Evolutionary conservation across 2,888 invertebrate genomes (phyloP).

Genomic region (Ctenicera cuprea): DNA sequence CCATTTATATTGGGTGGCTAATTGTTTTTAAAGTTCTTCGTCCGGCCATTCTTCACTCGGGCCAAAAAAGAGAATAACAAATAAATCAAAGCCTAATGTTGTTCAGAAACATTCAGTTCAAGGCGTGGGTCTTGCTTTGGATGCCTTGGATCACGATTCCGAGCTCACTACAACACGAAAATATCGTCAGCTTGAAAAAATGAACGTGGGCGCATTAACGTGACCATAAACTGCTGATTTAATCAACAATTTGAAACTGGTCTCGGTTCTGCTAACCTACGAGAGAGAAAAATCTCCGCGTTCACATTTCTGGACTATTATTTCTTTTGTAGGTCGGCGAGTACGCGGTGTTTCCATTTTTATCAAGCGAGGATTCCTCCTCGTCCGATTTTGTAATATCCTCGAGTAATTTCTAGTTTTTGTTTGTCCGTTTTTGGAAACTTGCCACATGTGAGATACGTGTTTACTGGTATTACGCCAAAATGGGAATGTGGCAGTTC

Average conservation of each 20-base stretch:
- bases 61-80: slow-evolving; percentile 18
- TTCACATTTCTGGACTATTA: neutral
- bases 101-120: neutral
- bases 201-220: slow-evolving; percentile 17
- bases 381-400: slow-evolving; percentile 14
- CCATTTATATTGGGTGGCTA: neutral
- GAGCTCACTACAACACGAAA: neutral
- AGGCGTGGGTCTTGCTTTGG: slow-evolving; percentile 21
- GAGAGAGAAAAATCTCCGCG: neutral
- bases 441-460: slow-evolving; percentile 61
- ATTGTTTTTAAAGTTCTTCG: neutral
- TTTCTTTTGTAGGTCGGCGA: neutral
- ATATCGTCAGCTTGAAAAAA: slow-evolving; percentile 24
- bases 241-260: slow-evolving; percentile 29
- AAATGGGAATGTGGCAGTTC: neutral
- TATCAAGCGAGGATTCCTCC: neutral
- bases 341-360: neutral
- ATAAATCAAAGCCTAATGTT: slow-evolving; percentile 16
- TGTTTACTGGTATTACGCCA: slow-evolving; percentile 25
- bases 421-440: slow-evolving; percentile 61
- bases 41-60: neutral
- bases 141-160: slow-evolving; percentile 24
- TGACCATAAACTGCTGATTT: slow-evolving; percentile 28
- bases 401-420: slow-evolving; percentile 21
- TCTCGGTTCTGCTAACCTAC: neutral